Conservation (phyloP, 2,113 vertebrate species). For the Rattus rattus region DNA sequence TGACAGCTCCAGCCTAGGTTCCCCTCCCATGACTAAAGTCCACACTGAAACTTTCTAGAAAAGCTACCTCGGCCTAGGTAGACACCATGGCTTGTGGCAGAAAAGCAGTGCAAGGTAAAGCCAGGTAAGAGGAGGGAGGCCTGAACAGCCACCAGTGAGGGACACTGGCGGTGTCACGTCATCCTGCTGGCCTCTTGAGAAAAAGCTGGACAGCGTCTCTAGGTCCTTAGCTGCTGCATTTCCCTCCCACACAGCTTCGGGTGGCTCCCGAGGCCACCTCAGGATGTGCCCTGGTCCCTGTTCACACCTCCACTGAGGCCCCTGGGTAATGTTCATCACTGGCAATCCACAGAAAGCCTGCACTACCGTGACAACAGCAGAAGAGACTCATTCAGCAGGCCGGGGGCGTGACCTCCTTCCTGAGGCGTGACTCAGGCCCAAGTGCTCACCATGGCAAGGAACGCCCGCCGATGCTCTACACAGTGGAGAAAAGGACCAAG, state of each 20-base stretch:
- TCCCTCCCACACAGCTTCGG: too few species aligned
- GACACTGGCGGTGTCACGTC: not conserved
- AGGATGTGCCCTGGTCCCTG: not conserved
- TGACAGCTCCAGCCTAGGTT: not conserved
- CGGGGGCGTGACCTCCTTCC: not conserved
- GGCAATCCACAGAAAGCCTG: not conserved
- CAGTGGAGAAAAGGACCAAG: not conserved
- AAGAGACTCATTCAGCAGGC: not conserved
- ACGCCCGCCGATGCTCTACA: not conserved
- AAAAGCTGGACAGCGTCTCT: not conserved
- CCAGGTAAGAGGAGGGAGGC: not conserved
- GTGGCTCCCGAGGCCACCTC: not conserved
- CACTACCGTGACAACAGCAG: accelerated
- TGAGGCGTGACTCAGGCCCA: not conserved
- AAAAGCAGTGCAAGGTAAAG: not conserved
- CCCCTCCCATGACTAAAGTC: not conserved
- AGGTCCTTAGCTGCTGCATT: not conserved
- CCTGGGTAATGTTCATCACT: not conserved
- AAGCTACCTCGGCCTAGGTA: not conserved
- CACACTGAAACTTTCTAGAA: not conserved
- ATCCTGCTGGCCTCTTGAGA: not conserved
- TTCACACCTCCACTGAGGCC: not conserved
- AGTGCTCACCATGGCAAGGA: not conserved
- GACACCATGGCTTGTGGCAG: not conserved
- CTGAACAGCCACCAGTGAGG: not conserved